Percentiles rank a stretch among this genome's conserved stretches.
Evolutionary conservation across 37 sponge, comb jelly and placozoan species (phyloP).

Genomic region (Spongilla lacustris): DNA sequence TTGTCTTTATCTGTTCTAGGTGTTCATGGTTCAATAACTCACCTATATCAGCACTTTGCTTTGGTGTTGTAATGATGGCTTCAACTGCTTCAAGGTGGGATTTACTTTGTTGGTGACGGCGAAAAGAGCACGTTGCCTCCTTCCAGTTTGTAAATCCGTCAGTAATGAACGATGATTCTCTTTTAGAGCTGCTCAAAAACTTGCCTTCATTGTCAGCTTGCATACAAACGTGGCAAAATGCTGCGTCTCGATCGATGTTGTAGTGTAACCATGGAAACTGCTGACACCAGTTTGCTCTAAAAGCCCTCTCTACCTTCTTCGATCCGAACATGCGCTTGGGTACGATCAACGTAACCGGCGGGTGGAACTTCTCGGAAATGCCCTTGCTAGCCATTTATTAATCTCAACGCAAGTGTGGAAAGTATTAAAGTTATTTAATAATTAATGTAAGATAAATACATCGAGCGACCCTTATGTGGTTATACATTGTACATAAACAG

Average conservation of each 20-base stretch:
- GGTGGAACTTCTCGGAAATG: not conserved
- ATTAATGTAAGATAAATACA: not conserved
- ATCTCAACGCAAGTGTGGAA: not conserved
- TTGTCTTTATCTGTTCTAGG: conserved; percentile 33
- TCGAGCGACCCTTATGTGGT: not conserved
- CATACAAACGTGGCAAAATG: conserved; percentile 60
- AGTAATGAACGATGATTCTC: conserved; percentile 71
- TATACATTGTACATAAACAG: conserved; percentile 1
- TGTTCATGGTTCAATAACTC: conserved; percentile 51
- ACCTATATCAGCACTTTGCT: conserved; percentile 46
- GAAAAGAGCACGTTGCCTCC: conserved; percentile 70
- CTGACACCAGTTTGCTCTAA: conserved; percentile 1
- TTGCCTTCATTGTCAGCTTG: conserved; percentile 36
- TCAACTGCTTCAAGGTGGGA: conserved; percentile 77
- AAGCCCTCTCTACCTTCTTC: conserved; percentile 1
- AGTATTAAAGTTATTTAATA: not conserved
- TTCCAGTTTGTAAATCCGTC: conserved; percentile 81
- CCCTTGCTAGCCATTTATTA: not conserved
- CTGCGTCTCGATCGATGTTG: not conserved
- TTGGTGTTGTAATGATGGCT: conserved; percentile 42
- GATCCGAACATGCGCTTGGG: not conserved
- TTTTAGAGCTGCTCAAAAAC: conserved; percentile 51
- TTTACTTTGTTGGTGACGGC: conserved; percentile 59
- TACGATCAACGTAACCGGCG: not conserved
- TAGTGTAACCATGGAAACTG: not conserved